phyloP scores from a whole-genome alignment of 2,888 invertebrate genomes.

The Cataglyphis albicans region DNA sequence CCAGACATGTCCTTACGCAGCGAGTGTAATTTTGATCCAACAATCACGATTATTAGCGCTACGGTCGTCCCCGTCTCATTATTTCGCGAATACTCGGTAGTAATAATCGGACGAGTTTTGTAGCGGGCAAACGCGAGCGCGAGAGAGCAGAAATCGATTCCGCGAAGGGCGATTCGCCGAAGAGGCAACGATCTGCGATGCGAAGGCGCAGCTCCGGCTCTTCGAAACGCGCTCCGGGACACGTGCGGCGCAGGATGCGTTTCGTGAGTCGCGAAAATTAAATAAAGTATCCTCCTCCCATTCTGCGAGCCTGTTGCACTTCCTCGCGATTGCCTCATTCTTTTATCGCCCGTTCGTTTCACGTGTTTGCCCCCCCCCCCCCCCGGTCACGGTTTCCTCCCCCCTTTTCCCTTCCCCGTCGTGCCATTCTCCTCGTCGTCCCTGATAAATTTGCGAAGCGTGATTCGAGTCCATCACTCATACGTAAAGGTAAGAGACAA shows the following conservation, averaged over 20 bases:
- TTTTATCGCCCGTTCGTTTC: conserved; percentile 28
- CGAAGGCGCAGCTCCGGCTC: conserved; percentile 45
- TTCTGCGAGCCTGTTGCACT: background rate
- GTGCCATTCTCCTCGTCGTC: background rate
- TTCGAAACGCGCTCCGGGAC: conserved; percentile 31
- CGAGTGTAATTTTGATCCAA: conserved; percentile 47
- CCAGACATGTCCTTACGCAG: background rate
- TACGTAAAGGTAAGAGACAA: conserved; percentile 38
- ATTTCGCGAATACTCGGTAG: conserved; percentile 45
- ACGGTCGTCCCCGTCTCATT: conserved; percentile 46
- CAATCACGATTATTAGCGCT: conserved; percentile 68
- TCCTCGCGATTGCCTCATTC: conserved; percentile 48
- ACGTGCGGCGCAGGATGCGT: conserved; percentile 57
- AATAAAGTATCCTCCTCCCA: conserved; percentile 54
- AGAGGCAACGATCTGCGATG: conserved; percentile 60
- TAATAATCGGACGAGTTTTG: conserved; percentile 63
- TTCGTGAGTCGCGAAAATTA: conserved; percentile 63
- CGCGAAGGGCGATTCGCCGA: conserved; percentile 59
- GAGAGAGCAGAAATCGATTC: conserved; percentile 67
- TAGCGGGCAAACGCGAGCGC: conserved; percentile 19
- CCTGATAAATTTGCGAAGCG: conserved; percentile 60
- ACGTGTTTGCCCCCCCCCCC: background rate
- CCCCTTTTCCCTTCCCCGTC: background rate
- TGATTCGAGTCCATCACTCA: conserved; percentile 58
- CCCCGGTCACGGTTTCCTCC: background rate